These are phyloP conservation scores for Drosophila conformis DNA, from an alignment of 2,888 invertebrate species.

Conservation along the genomic window DNA sequence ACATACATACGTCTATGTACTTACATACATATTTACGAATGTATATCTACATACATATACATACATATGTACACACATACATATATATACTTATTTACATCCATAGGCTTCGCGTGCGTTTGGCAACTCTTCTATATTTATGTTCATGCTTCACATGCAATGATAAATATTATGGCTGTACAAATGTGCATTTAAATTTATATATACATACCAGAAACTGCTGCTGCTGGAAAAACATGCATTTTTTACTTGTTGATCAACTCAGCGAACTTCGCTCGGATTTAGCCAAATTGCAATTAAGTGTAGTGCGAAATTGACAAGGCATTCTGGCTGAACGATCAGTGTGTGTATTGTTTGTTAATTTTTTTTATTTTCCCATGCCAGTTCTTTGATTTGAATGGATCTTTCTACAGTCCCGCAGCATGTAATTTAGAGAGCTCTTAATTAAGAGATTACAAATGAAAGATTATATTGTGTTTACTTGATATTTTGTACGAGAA, in stretches of 20 bases:
- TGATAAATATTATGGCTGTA: slow-evolving; percentile 5
- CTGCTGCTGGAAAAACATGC: background rate
- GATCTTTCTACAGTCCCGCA: background rate
- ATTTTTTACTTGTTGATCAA: background rate
- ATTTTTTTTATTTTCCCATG: background rate
- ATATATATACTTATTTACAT: slow-evolving; percentile 9
- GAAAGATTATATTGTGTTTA: background rate
- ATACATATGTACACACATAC: background rate
- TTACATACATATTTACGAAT: background rate
- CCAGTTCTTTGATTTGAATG: background rate
- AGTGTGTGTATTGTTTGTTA: background rate
- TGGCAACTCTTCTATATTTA: slow-evolving; percentile 51
- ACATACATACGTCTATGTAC: slow-evolving; percentile 2
- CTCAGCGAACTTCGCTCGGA: background rate
- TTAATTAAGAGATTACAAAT: background rate
- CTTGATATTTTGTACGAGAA: slow-evolving; percentile 1
- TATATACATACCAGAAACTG: background rate
- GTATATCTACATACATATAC: background rate
- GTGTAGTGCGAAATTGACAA: background rate
- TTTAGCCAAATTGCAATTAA: background rate
- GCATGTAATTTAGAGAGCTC: too few species aligned
- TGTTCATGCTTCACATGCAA: slow-evolving; percentile 45
- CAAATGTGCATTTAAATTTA: background rate
- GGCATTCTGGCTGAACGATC: background rate
- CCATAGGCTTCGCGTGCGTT: slow-evolving; percentile 36